phyloP scores from a whole-genome alignment of 2,113 vertebrate species.

The Pongo abelii region DNA sequence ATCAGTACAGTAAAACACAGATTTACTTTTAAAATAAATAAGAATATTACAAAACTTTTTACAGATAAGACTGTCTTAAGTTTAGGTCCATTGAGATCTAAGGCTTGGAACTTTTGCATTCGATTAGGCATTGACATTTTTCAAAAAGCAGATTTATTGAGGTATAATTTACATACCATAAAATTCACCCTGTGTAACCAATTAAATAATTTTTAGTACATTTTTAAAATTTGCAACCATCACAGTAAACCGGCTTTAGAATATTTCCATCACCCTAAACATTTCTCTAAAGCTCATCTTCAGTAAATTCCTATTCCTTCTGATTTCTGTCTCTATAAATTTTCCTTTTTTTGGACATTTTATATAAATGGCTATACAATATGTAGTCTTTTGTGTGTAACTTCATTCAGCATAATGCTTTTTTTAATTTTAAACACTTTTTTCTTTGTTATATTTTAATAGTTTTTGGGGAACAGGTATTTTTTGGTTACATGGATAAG shows the following conservation, averaged over 20 bases:
- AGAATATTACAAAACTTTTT: background rate
- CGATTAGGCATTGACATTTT: background rate
- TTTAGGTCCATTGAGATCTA: background rate
- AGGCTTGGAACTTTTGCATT: background rate
- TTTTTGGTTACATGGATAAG: no score
- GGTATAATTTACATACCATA: background rate
- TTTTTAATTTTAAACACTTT: no score
- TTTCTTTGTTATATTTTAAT: no score
- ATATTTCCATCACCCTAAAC: background rate
- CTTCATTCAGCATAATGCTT: background rate
- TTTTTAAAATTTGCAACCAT: background rate
- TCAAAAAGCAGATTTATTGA: background rate
- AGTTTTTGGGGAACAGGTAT: no score
- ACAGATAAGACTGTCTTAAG: background rate
- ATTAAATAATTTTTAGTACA: constrained; percentile 7
- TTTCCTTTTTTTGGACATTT: background rate
- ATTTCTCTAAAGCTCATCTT: background rate
- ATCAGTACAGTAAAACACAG: background rate
- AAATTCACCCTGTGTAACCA: background rate
- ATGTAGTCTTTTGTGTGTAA: background rate
- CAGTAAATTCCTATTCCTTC: background rate
- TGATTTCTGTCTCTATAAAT: background rate
- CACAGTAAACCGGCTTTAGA: background rate
- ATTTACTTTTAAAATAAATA: constrained; percentile 30
- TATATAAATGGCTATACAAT: background rate